Evolutionary conservation across 1,140 invertebrate species (phyloP).

Genomic region (Anastrepha ludens): DNA sequence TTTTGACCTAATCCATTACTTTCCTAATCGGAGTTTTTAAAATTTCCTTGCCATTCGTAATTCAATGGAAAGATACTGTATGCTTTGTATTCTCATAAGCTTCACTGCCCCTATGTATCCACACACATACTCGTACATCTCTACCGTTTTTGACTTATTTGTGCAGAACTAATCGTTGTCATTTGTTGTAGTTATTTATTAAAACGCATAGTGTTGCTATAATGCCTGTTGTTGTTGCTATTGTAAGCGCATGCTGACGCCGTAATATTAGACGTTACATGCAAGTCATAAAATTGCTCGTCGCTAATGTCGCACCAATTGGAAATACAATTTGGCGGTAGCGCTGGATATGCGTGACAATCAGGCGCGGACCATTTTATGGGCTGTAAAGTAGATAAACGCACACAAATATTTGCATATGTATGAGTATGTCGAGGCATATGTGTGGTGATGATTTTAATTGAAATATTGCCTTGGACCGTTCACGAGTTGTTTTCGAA

Average conservation of each 20-base stretch:
- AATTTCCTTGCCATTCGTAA: too few species aligned
- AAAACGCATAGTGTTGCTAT: not conserved
- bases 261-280: not conserved
- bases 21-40: too few species aligned
- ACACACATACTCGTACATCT: not conserved
- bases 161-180: conserved; percentile 50
- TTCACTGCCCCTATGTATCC: not conserved
- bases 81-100: not conserved
- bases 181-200: conserved; percentile 50
- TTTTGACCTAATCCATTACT: too few species aligned
- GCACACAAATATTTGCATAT: not conserved
- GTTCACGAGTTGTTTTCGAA: not conserved
- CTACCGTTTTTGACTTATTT: conserved; percentile 31
- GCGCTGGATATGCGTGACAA: not conserved
- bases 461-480: conserved; percentile 7
- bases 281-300: conserved; percentile 29
- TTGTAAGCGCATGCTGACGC: not conserved
- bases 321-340: not conserved
- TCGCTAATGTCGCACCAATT: conserved; percentile 25
- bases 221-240: not conserved
- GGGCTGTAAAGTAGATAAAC: not conserved
- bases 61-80: too few species aligned
- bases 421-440: not conserved
- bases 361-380: not conserved
- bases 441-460: not conserved